Conservation (phyloP, 2,113 vertebrate genomes). For the Ranitomeya imitator region DNA sequence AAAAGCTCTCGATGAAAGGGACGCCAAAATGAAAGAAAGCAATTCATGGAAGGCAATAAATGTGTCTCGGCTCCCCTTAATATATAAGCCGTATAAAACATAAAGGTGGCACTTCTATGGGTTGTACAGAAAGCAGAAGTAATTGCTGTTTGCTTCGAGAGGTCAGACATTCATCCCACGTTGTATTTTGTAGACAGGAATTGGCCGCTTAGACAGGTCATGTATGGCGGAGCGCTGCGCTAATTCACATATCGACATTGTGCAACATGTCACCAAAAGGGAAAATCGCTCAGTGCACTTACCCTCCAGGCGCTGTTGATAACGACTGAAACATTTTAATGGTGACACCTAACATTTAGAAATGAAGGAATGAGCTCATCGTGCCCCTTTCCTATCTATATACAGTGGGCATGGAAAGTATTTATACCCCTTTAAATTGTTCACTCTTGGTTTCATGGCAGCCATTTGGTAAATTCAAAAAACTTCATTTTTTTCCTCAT, state of each 20-base stretch:
- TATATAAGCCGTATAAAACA: slow-evolving; percentile 38
- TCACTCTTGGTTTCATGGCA: too few relatives aligned
- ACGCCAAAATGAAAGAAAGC: slow-evolving; percentile 22
- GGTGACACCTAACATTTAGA: neutral
- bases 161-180: neutral
- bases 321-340: neutral
- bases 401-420: too few relatives aligned
- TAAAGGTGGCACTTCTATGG: neutral
- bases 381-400: too few relatives aligned
- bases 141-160: neutral
- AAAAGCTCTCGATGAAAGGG: slow-evolving; percentile 14
- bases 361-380: neutral
- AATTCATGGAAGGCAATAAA: slow-evolving; percentile 42
- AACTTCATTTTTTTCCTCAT: too few relatives aligned
- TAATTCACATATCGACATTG: slow-evolving; percentile 26
- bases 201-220: neutral
- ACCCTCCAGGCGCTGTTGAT: neutral
- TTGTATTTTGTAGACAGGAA: neutral
- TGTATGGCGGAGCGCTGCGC: neutral
- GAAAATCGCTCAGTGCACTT: neutral
- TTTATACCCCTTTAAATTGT: too few relatives aligned
- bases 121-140: neutral
- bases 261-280: neutral
- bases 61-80: slow-evolving; percentile 29
- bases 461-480: too few relatives aligned